Evolutionary conservation across 2,113 vertebrate genomes (phyloP), one percentile per base, ranked within the genome.

Genomic region (Sterrhoptilus dennistouni): DNA sequence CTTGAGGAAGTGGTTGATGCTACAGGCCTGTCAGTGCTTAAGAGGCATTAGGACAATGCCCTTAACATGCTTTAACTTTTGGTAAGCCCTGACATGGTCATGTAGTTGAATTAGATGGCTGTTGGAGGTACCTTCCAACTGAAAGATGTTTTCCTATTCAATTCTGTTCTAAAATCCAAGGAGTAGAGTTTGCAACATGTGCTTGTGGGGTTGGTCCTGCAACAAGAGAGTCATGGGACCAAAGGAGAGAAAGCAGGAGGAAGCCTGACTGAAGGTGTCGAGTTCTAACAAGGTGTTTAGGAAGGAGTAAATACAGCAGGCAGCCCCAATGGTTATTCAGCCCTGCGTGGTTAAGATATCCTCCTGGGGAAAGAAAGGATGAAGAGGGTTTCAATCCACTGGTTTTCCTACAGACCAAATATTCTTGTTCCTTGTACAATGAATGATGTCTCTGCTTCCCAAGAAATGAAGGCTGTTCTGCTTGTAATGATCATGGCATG

Each of bases 1-100:
- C 29, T 27, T 47, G 31, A 33, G 29, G 29, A 83, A 9, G 19
- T 20, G 23, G 22, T 33, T 0, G 0, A 15, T 56, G 40, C 5
- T 20, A 22, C 14, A 79, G 38, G 21, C 14, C 23, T 79, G 40
- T 35, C 52, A 36, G 7, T 47, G 31, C 38, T 84, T 22, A 35
- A 44, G 14, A 78, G 35, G 28, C 5, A 10, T 38, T 36, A 54
- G 35, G 35, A 36, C 6, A 86, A 50, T 45, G 31, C 11, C 44
- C 13, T 59, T 53, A 72, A 60, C 4, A 10, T 1, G 3, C 6
- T 66, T 57, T 42, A 54, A 16, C 18, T 54, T 63, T 40, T 38
- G 7, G 23, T 38, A 20, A 71, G 23, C 24, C 15, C 33, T 75
- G 21, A 63, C 28, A 5, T 8, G 13, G 20, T 79, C n/a, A 71